Conservation (phyloP, 2,113 vertebrate genomes). For the Rhegmatorhina hoffmannsi region DNA sequence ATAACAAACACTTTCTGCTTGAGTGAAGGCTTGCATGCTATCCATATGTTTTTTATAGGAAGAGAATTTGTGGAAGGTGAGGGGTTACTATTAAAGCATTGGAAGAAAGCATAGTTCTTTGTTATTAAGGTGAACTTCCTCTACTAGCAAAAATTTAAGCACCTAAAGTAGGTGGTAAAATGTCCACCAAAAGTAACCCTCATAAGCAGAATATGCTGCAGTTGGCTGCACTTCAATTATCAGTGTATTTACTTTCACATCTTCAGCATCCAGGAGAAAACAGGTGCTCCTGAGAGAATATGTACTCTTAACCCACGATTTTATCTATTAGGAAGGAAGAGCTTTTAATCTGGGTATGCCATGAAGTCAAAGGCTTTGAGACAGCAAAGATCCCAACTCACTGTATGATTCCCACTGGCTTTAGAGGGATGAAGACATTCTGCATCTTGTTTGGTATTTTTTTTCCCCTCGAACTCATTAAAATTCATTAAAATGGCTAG, state of each 20-base stretch:
- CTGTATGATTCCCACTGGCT: background rate
- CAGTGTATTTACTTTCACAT: background rate
- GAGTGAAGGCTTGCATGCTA: background rate
- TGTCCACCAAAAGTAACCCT: background rate
- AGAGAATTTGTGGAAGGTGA: background rate
- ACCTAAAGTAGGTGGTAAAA: background rate
- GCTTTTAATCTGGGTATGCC: background rate
- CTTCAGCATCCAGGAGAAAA: background rate
- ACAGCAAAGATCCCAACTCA: background rate
- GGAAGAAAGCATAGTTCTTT: background rate
- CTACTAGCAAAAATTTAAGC: background rate
- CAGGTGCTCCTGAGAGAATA: background rate
- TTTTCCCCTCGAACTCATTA: background rate
- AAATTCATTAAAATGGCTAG: background rate
- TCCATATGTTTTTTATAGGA: background rate
- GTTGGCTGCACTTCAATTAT: background rate
- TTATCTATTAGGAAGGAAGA: background rate
- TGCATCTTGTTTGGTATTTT: background rate
- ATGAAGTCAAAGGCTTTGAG: background rate
- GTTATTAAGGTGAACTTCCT: background rate
- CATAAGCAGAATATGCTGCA: background rate
- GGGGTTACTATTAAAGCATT: background rate
- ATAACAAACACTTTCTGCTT: background rate
- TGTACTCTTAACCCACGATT: background rate
- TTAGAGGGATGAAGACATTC: background rate